These are phyloP conservation scores for Ceramica pisi DNA, from an alignment of 2,888 invertebrate species.

Conservation along the genomic window DNA sequence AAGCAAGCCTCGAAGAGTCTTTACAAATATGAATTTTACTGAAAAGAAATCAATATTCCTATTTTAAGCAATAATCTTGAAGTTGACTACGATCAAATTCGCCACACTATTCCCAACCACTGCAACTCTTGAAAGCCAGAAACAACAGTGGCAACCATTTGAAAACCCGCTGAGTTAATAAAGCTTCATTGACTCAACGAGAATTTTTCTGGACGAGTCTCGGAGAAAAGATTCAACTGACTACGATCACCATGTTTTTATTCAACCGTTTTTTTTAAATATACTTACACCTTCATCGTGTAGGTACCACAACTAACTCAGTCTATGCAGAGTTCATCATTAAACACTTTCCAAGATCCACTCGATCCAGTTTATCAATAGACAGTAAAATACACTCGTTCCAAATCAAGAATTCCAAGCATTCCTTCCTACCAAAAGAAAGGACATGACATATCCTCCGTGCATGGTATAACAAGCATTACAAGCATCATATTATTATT, in stretches of 20 bases:
- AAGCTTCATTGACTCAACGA: too few species aligned
- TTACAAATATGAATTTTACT: neutral
- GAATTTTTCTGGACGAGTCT: too few species aligned
- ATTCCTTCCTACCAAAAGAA: conserved; percentile 19
- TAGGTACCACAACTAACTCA: neutral
- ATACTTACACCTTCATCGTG: neutral
- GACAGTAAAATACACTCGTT: neutral
- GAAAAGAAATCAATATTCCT: neutral
- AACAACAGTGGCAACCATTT: too few species aligned
- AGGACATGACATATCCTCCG: conserved; percentile 29
- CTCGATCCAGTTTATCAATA: too few species aligned
- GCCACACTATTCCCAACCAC: neutral
- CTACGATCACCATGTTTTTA: too few species aligned
- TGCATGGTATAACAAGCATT: conserved; percentile 22
- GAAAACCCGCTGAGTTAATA: too few species aligned
- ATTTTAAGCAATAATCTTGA: neutral
- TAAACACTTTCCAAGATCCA: neutral
- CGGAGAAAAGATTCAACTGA: too few species aligned
- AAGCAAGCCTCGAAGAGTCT: too few species aligned
- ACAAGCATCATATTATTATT: conserved; percentile 42
- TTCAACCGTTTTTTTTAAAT: neutral
- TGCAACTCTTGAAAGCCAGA: too few species aligned
- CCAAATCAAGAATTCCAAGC: conserved; percentile 7
- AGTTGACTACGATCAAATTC: neutral
- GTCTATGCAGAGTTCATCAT: neutral